Base-by-base conservation (phyloP, 2,797 vertebrate genomes). In the Loriculus beryllinus region DNA sequence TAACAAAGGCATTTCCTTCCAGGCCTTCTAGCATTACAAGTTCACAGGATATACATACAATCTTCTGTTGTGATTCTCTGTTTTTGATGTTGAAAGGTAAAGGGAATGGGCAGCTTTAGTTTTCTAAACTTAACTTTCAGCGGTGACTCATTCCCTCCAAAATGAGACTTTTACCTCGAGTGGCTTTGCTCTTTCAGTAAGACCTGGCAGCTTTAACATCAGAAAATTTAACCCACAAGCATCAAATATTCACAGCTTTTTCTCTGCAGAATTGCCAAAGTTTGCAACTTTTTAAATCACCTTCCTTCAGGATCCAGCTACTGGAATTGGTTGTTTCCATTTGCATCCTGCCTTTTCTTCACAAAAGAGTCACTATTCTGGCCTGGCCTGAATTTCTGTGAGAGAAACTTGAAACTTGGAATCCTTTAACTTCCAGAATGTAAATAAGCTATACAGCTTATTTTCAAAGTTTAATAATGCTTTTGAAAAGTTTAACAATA, bases 181-280 rank as follows among this genome's bases (percentile, higher is more conserved):
- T 84, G 81, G 60, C 71, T 90, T 84, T 14, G 51, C 43, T 85
- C 29, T 88, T 90, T 95, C 71, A 88, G 59, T 63, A 72, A 82
- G 39, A 84, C 23, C n/a, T 52, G 40, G 19, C 12, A 88, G 65
- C 14, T 76, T 90, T 86, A 70, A 74, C 78, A 90, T 45, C 47
- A 72, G 67, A 65, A 68, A 29, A 45, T 45, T 62, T 69, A 76
- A 69, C 9, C 16, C 14, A 65, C 52, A 56, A 64, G 14, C 21
- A 49, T 63, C 48, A 68, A 6, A 6, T 65, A 77, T 33, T 14
- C 31, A 39, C 20, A 29, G 16, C 11, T 37, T 91, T 81, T 92
- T 40, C n/a, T 60, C 70, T 42, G 10, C 39, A 90, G 51, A 70
- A 42, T 42, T 68, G 43, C 37, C 29, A 37, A 43, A 57, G 6